phyloP scores from a whole-genome alignment of 2,888 invertebrate genomes.

The Chrysolina oricalcia region DNA sequence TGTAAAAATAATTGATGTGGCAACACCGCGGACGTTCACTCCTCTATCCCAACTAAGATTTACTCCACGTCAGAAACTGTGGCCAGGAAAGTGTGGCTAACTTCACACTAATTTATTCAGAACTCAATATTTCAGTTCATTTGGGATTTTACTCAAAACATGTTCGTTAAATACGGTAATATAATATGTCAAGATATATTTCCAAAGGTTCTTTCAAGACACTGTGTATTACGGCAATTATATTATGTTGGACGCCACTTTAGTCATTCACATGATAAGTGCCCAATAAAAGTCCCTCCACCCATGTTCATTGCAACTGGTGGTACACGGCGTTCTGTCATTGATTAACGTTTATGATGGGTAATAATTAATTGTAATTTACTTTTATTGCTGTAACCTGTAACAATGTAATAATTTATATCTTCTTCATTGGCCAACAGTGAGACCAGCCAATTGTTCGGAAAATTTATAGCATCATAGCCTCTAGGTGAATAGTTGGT shows the following conservation, averaged over 20 bases:
- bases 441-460: conserved; percentile 31
- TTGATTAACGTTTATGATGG: conserved; percentile 47
- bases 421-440: conserved; percentile 26
- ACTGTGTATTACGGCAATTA: no score
- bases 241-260: not conserved
- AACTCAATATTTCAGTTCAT: no score
- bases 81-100: no score
- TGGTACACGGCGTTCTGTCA: conserved; percentile 18
- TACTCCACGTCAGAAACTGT: no score
- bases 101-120: no score
- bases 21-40: no score
- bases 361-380: conserved; percentile 48
- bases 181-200: no score
- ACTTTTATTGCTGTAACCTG: conserved; percentile 33
- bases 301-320: conserved; percentile 14
- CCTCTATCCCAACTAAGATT: no score
- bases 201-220: no score
- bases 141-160: not conserved
- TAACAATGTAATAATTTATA: conserved; percentile 41
- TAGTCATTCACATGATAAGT: conserved; percentile 3
- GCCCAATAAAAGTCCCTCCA: conserved; percentile 12
- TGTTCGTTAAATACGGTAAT: not conserved
- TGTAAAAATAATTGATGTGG: no score
- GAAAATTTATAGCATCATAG: conserved; percentile 34
- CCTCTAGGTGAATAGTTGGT: not conserved